Percentiles rank a stretch among this genome's conserved stretches.
These are phyloP conservation scores for Brachyhypopomus occidentalis DNA, from an alignment of 2,113 vertebrate genomes.

Conservation along the genomic window DNA sequence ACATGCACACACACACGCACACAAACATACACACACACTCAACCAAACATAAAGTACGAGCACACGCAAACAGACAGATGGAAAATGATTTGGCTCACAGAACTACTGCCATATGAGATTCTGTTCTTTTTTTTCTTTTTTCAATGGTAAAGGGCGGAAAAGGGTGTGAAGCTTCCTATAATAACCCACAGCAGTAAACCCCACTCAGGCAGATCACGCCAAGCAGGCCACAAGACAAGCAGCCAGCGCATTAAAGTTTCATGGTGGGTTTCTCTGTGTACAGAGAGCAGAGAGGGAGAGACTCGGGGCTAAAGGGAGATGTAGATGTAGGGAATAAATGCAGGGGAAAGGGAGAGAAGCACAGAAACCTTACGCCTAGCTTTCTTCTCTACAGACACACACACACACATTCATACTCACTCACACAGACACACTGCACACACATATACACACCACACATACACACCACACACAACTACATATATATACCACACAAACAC, in stretches of 20 bases:
- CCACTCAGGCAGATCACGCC: conserved; percentile 22
- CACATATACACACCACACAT: too few species aligned
- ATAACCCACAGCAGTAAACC: conserved; percentile 54
- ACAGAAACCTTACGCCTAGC: conserved; percentile 47
- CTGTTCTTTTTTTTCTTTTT: conserved; percentile 58
- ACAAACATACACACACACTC: not conserved
- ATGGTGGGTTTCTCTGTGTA: conserved; percentile 45
- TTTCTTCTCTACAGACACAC: conserved; percentile 13
- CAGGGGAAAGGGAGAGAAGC: conserved; percentile 2
- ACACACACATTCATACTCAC: not conserved
- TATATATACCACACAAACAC: conserved; percentile 21
- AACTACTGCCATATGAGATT: conserved; percentile 59
- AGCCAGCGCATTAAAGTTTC: conserved; percentile 54
- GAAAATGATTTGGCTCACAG: conserved; percentile 56
- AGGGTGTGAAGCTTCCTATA: conserved; percentile 62
- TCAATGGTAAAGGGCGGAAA: conserved; percentile 61
- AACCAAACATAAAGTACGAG: conserved; percentile 33
- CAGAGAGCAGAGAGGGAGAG: conserved; percentile 32
- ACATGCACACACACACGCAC: conserved; percentile 54
- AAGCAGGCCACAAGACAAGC: not conserved
- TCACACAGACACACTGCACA: too few species aligned
- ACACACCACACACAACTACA: conserved; percentile 1
- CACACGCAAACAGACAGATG: conserved; percentile 52
- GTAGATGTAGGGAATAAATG: conserved; percentile 10
- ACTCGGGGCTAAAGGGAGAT: conserved; percentile 33